Evolutionary conservation across 2,113 vertebrate genomes (phyloP).

Genomic region (Hippocampus mohnikei): DNA sequence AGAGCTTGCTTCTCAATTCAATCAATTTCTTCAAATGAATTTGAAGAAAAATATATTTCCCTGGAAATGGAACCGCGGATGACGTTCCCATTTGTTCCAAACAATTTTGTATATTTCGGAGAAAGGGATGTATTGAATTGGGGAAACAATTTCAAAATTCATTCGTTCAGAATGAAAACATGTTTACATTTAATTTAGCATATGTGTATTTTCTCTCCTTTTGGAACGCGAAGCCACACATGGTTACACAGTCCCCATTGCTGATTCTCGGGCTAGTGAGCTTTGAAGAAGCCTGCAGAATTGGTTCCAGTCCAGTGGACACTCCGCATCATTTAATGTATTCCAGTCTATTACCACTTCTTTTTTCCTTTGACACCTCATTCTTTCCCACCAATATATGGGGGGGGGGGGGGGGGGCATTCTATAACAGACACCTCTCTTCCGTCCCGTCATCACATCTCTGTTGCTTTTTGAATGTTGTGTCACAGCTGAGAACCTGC

Average conservation of each 20-base stretch:
- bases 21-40: background rate
- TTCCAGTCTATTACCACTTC: constrained; percentile 74
- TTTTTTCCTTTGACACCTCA: constrained; percentile 67
- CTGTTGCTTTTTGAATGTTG: constrained; percentile 71
- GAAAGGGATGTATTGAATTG: background rate
- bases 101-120: background rate
- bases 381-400: constrained; percentile 69
- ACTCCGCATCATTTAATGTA: constrained; percentile 73
- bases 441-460: constrained; percentile 70
- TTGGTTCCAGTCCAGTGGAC: constrained; percentile 67
- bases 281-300: constrained; percentile 61
- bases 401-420: constrained; percentile 56
- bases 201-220: constrained; percentile 3
- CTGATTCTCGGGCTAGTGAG: constrained; percentile 49
- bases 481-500: constrained; percentile 68
- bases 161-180: background rate
- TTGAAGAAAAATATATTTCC: background rate
- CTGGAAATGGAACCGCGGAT: background rate
- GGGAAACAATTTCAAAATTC: background rate
- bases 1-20: background rate
- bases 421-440: constrained; percentile 76
- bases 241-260: constrained; percentile 13
- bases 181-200: constrained; percentile 30
- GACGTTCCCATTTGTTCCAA: background rate
- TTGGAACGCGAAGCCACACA: constrained; percentile 42